Conservation (phyloP, 2,888 invertebrate genomes). For the Lasioglossum lativentre region DNA sequence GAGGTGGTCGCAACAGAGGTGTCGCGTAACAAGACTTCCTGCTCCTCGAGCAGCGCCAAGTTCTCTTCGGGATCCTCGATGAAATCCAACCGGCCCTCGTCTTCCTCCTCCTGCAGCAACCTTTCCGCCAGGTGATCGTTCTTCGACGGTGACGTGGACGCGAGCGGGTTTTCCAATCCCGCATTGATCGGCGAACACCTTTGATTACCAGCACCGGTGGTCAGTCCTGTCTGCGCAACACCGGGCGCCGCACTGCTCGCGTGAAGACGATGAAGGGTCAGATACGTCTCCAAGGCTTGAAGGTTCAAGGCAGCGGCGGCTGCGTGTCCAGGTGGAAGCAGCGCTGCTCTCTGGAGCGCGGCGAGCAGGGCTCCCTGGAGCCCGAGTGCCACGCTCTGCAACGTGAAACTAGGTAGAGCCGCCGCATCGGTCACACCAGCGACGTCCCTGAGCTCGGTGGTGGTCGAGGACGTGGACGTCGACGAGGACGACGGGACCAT, state of each 20-base stretch:
- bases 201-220: constrained; percentile 48
- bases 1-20: constrained; percentile 68
- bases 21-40: constrained; percentile 89
- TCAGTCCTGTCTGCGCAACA: constrained; percentile 75
- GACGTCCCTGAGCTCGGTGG: constrained; percentile 71
- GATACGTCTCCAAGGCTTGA: constrained; percentile 94
- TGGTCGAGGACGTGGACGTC: constrained; percentile 52
- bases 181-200: constrained; percentile 66
- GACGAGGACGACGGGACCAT: constrained; percentile 66
- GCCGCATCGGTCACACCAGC: constrained; percentile 61
- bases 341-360: constrained; percentile 93
- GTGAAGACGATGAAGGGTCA: constrained; percentile 92
- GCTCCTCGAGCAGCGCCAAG: constrained; percentile 90
- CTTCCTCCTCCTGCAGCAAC: constrained; percentile 73
- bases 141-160: constrained; percentile 38
- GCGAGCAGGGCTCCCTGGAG: constrained; percentile 94
- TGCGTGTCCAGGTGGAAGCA: constrained; percentile 92
- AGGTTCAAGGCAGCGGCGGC: constrained; percentile 94
- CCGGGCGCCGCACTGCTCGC: constrained; percentile 86
- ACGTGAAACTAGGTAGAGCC: constrained; percentile 78
- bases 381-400: constrained; percentile 92
- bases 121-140: constrained; percentile 57
- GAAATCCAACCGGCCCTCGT: constrained; percentile 77
- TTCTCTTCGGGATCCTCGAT: constrained; percentile 88
- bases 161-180: constrained; percentile 83